phyloP scores from a whole-genome alignment of 2,113 vertebrate genomes.

The Platycercus adscitus region DNA sequence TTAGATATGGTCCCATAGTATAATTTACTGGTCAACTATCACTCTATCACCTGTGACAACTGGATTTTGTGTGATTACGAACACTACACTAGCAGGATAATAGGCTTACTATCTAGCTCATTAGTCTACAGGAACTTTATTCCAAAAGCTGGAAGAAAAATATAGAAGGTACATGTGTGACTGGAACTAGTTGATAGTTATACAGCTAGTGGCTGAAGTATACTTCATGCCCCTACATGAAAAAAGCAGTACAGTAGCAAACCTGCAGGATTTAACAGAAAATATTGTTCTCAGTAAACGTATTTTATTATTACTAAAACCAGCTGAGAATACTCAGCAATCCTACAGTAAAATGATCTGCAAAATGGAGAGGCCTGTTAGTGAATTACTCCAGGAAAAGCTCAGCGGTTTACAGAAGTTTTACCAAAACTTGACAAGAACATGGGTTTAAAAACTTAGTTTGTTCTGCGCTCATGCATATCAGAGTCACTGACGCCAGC shows the following conservation, averaged over 20 bases:
- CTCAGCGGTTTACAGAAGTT: not conserved
- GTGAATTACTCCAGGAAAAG: not conserved
- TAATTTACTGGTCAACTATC: not conserved
- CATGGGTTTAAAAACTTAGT: not conserved
- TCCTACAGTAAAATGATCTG: not conserved
- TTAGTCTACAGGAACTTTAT: not conserved
- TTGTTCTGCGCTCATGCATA: not conserved
- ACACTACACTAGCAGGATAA: not conserved
- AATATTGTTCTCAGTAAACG: not conserved
- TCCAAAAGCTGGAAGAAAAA: not conserved
- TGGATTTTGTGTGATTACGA: not conserved
- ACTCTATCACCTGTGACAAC: not conserved
- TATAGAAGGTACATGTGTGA: not conserved
- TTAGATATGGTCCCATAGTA: not conserved
- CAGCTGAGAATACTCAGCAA: not conserved
- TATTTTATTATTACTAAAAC: not conserved
- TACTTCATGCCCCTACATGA: not conserved
- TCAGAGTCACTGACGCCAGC: not conserved
- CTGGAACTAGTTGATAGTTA: not conserved
- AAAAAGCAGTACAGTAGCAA: not conserved
- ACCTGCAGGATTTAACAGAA: not conserved
- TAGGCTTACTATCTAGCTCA: not conserved
- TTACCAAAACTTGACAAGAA: not conserved
- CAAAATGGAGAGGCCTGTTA: not conserved
- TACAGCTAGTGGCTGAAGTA: not conserved